Conservation (phyloP, 92 coral and sea anemone species). For the Plumapathes pennacea region DNA sequence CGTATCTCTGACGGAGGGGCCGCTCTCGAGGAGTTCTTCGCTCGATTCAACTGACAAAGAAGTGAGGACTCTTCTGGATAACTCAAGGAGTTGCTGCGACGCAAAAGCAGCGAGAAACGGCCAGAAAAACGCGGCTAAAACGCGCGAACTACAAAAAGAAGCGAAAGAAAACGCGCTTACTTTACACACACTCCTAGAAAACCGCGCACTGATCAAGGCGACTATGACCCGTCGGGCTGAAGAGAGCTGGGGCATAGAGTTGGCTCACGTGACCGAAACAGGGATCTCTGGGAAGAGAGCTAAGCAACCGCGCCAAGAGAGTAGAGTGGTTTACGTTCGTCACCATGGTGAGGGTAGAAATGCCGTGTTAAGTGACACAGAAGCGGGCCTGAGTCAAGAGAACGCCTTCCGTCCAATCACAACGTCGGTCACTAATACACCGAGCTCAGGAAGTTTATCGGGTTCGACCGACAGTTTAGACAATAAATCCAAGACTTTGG, state of each 20-base stretch:
- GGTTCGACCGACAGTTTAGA: conserved; percentile 19
- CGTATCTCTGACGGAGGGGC: too few species aligned
- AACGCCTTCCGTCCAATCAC: too few species aligned
- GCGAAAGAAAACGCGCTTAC: too few species aligned
- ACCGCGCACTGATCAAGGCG: conserved; percentile 40
- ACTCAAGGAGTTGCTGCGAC: too few species aligned
- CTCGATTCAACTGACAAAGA: conserved; percentile 16
- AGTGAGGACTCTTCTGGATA: conserved; percentile 6
- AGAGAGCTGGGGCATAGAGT: conserved; percentile 70
- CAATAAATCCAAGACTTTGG: not conserved
- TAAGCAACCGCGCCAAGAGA: conserved; percentile 8
- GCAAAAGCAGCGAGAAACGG: too few species aligned
- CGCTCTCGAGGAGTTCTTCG: conserved; percentile 4
- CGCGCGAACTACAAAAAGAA: too few species aligned
- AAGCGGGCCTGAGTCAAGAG: not conserved
- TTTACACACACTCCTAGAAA: too few species aligned
- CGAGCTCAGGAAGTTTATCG: conserved; percentile 19
- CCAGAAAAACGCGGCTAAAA: too few species aligned
- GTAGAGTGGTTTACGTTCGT: conserved; percentile 65
- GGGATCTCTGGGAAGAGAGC: conserved; percentile 37
- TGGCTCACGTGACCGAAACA: conserved; percentile 72
- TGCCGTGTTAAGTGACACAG: conserved; percentile 37
- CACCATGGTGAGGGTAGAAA: conserved; percentile 73
- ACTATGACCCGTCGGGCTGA: conserved; percentile 51
- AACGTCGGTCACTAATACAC: conserved; percentile 4